These are phyloP conservation scores for Eremophila alpestris DNA, from an alignment of 2,797 vertebrate species.

Conservation along the genomic window DNA sequence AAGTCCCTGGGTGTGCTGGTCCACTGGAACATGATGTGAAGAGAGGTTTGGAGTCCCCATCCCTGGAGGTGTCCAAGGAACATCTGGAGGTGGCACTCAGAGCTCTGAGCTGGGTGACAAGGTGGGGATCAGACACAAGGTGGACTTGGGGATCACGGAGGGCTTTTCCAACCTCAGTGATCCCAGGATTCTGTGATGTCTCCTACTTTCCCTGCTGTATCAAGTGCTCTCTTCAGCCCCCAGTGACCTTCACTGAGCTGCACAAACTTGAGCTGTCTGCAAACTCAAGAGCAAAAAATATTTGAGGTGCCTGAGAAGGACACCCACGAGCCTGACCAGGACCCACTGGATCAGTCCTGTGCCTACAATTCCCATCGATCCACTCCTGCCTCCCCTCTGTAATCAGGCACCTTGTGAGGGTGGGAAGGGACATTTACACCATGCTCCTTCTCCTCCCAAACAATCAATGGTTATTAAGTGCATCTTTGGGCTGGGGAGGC, in stretches of 20 bases:
- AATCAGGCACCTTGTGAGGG: constrained; percentile 21
- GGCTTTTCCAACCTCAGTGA: not conserved
- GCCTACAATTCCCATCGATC: not conserved
- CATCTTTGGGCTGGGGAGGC: constrained; percentile 36
- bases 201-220: not conserved
- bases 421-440: constrained; percentile 36
- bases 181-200: not conserved
- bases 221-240: not conserved
- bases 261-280: not conserved
- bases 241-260: not conserved
- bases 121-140: not conserved
- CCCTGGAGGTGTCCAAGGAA: not conserved
- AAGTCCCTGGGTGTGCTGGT: not conserved
- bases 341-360: not conserved
- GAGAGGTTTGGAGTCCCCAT: not conserved
- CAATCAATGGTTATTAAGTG: constrained; percentile 62
- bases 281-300: not conserved
- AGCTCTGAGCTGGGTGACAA: not conserved
- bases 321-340: not conserved
- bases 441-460: constrained; percentile 1
- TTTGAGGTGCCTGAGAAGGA: not conserved
- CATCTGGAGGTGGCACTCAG: rapidly evolving
- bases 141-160: not conserved
- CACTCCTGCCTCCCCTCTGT: not conserved
- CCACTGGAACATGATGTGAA: not conserved